Conservation (phyloP, 1,140 invertebrate species). For the Atopsyche davidsoni region DNA sequence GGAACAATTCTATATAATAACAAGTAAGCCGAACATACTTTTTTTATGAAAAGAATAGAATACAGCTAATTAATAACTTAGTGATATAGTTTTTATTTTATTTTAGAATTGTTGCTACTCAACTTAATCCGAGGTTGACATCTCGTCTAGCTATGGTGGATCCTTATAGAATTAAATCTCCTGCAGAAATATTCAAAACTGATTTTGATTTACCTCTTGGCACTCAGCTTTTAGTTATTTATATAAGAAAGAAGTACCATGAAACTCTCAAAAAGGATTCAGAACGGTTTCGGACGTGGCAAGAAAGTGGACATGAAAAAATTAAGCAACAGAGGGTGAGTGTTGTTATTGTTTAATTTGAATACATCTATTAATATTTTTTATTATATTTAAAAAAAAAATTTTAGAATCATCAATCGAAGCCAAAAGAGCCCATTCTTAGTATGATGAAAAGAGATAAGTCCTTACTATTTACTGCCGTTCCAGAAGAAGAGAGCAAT, state of each 20-base stretch:
- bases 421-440: slow-evolving; percentile 36
- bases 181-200: slow-evolving; percentile 59
- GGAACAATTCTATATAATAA: slow-evolving; percentile 77
- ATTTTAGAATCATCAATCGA: slow-evolving; percentile 23
- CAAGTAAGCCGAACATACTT: slow-evolving; percentile 51
- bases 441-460: slow-evolving; percentile 63
- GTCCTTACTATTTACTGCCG: slow-evolving; percentile 68
- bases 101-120: slow-evolving; percentile 70
- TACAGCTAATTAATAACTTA: background rate
- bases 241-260: slow-evolving; percentile 59
- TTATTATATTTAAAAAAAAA: background rate
- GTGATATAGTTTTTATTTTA: slow-evolving; percentile 22
- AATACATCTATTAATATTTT: background rate
- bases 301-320: slow-evolving; percentile 24
- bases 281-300: slow-evolving; percentile 29
- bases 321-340: slow-evolving; percentile 21
- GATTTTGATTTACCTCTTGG: slow-evolving; percentile 68
- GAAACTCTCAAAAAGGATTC: slow-evolving; percentile 46
- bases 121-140: slow-evolving; percentile 65
- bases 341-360: background rate
- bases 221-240: slow-evolving; percentile 71
- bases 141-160: slow-evolving; percentile 73
- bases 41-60: background rate
- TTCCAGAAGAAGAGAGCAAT: slow-evolving; percentile 64
- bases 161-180: slow-evolving; percentile 72